Base-by-base conservation (phyloP, 2,888 invertebrate species). In the Steinernema carpocapsae region DNA sequence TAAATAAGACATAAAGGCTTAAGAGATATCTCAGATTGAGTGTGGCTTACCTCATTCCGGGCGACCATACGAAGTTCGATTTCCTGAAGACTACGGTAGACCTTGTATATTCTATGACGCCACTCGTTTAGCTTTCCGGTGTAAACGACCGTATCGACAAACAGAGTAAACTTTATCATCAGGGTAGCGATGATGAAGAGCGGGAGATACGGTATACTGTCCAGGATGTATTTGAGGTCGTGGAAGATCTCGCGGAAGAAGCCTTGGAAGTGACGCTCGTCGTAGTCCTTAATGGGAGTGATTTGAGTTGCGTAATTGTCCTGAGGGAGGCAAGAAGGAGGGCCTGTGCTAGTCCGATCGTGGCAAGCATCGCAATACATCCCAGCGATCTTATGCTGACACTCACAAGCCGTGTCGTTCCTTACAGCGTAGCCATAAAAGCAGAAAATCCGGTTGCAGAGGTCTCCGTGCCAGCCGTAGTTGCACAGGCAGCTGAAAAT, bases 391-490 rank as follows among this genome's bases (percentile, higher is more conserved):
- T 64, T 64, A 1, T 1, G 17, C 32, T 32, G 32, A 37, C 64
- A 64, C 64, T 6, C 64, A n/a, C 64, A 64, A 14, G 64, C 64
- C 32, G 64, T 64, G 64, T 64, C 64, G 64, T 64, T 64, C 10
- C 32, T 29, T 14, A 64, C 17, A n/a, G 64, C 29, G 32, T 64
- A 64, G 12, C 64, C 64, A n/a, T 64, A 64, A n/a, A 64, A 64
- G 64, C 64, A 64, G 64, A 64, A 64, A 4, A 64, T 64, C 32
- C 29, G 29, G 19, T 64, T 32, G 64, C 64, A 64, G 32, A 64
- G 64, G 32, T 64, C 64, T 6, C 64, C 64, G 37, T 64, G 64
- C 64, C 64, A 64, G 64, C 64, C 64, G 64, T 64, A 64, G 64
- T 64, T 64, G 64, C 64, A 64, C 12, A 64, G 64, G 64, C 64